phyloP scores from a whole-genome alignment of 2,113 vertebrate genomes.

The Atractosteus spatula region DNA sequence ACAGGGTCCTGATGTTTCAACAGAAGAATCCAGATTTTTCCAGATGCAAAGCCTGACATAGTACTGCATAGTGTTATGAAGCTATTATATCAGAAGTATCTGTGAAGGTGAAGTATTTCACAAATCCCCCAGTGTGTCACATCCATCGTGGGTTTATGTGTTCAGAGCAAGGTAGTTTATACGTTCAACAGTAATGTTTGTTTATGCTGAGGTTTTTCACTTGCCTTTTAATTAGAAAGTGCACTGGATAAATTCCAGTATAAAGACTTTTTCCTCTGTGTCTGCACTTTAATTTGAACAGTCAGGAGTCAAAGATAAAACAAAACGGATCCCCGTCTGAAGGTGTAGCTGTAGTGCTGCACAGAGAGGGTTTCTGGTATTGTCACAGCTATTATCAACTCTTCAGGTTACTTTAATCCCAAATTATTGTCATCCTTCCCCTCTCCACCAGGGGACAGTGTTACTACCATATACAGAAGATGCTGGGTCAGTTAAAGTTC shows the following conservation, averaged over 20 bases:
- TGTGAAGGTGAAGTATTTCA: slow-evolving; percentile 8
- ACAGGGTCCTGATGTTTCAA: neutral
- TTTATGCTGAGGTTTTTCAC: no score
- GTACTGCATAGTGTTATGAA: slow-evolving; percentile 14
- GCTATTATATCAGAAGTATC: slow-evolving; percentile 7
- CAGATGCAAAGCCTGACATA: slow-evolving; percentile 7
- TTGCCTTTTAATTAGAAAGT: neutral
- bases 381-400: slow-evolving; percentile 54
- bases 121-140: slow-evolving; percentile 19
- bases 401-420: slow-evolving; percentile 53
- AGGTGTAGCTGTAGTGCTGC: slow-evolving; percentile 23
- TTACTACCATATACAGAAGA: slow-evolving; percentile 24
- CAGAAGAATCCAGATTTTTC: neutral
- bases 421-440: slow-evolving; percentile 14
- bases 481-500: no score
- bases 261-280: neutral
- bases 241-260: neutral
- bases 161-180: no score
- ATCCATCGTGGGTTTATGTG: no score
- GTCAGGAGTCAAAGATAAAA: no score
- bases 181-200: no score
- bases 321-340: neutral
- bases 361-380: slow-evolving; percentile 28
- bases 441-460: slow-evolving; percentile 57
- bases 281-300: neutral